Conservation (phyloP, 2,113 vertebrate species). For the Centropristis striata region DNA sequence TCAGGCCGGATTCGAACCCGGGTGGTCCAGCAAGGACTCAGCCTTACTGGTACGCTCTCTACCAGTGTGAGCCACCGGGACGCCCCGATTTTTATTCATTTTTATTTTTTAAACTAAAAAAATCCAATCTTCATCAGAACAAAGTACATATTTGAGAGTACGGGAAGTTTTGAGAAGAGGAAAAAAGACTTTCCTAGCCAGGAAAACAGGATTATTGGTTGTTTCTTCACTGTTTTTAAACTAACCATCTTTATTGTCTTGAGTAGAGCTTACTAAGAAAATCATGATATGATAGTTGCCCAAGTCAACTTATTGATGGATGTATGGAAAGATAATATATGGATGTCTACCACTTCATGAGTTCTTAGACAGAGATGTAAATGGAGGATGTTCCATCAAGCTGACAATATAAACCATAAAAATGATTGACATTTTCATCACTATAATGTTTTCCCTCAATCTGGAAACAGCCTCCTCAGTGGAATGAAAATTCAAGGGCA, state of each 20-base stretch:
- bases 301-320: neutral
- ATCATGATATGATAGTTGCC: neutral
- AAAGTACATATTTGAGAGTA: neutral
- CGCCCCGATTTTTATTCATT: no score
- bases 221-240: neutral
- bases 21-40: no score
- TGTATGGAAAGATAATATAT: neutral
- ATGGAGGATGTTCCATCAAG: neutral
- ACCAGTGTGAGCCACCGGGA: no score
- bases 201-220: neutral
- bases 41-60: no score
- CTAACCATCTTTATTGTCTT: neutral
- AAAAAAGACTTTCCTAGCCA: neutral
- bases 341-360: neutral
- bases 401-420: slow-evolving; percentile 6
- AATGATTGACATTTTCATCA: slow-evolving; percentile 16
- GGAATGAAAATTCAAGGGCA: slow-evolving; percentile 6
- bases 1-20: no score
- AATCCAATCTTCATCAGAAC: neutral
- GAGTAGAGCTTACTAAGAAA: neutral
- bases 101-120: neutral
- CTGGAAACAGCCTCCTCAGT: slow-evolving; percentile 5
- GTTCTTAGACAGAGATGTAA: neutral
- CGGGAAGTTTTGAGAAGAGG: neutral
- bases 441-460: slow-evolving; percentile 9